Evolutionary conservation across 2,113 vertebrate genomes (phyloP).

Genomic region (Apus apus): DNA sequence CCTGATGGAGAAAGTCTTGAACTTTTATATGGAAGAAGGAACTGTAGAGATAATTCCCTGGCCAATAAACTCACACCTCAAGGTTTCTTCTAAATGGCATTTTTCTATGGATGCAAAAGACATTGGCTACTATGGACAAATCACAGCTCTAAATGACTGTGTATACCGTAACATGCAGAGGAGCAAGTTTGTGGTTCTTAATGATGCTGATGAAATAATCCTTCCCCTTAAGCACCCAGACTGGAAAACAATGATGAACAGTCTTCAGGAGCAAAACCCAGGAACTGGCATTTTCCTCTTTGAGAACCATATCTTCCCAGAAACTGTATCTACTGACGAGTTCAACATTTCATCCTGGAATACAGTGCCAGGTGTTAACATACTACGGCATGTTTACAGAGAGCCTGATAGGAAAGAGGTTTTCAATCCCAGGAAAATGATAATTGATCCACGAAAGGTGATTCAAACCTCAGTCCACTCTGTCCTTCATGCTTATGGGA

Average conservation of each 20-base stretch:
- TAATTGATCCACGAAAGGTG: constrained; percentile 67
- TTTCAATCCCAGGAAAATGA: constrained; percentile 53
- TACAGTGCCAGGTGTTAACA: constrained; percentile 76
- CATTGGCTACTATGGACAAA: constrained; percentile 60
- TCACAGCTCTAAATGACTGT: constrained; percentile 59
- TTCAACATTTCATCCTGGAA: constrained; percentile 73
- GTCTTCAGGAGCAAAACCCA: constrained; percentile 67
- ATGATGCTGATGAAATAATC: constrained; percentile 82
- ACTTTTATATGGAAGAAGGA: constrained; percentile 73
- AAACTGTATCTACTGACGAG: constrained; percentile 33
- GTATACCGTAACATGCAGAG: constrained; percentile 57
- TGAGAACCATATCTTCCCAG: constrained; percentile 79
- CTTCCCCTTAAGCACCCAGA: constrained; percentile 71
- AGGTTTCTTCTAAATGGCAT: constrained; percentile 69
- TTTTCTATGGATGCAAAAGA: neutral
- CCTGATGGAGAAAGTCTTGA: constrained; percentile 74
- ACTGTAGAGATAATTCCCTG: constrained; percentile 77
- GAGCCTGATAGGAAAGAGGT: constrained; percentile 5
- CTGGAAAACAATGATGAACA: constrained; percentile 69
- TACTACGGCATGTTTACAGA: constrained; percentile 75
- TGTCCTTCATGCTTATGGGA: constrained; percentile 9
- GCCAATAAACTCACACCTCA: constrained; percentile 77
- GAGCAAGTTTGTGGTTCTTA: constrained; percentile 70
- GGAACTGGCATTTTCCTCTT: constrained; percentile 66
- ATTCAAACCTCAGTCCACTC: constrained; percentile 71